Evolutionary conservation across 92 coral and sea anemone genomes (phyloP).

Genomic region (Virgularia gustaviana): DNA sequence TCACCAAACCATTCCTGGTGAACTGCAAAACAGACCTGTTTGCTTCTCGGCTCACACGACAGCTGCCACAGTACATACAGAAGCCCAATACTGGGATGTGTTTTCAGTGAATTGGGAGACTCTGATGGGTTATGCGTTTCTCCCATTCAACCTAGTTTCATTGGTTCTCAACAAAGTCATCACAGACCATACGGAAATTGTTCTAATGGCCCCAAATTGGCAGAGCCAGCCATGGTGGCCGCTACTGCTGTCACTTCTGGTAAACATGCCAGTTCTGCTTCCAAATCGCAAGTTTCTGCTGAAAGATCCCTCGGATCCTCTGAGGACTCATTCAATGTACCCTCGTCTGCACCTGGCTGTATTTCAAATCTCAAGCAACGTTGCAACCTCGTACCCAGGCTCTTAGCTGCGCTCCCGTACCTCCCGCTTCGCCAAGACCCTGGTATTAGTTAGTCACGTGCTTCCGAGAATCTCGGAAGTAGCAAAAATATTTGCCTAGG

Average conservation of each 20-base stretch:
- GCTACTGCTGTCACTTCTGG: constrained; percentile 12
- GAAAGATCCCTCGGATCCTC: constrained; percentile 34
- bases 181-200: constrained; percentile 41
- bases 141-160: constrained; percentile 51
- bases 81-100: constrained; percentile 48
- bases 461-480: too few relatives aligned
- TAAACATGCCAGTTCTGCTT: constrained; percentile 38
- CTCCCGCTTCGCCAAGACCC: too few relatives aligned
- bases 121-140: constrained; percentile 45
- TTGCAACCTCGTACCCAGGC: too few relatives aligned
- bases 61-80: constrained; percentile 42
- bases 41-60: constrained; percentile 48
- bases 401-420: too few relatives aligned
- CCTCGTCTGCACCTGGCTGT: constrained; percentile 53
- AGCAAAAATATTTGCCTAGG: too few relatives aligned
- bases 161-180: constrained; percentile 18
- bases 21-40: constrained; percentile 52
- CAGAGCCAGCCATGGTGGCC: constrained; percentile 57
- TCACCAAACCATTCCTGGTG: constrained; percentile 48
- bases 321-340: constrained; percentile 46
- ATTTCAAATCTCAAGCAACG: constrained; percentile 53
- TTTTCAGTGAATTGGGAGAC: constrained; percentile 42
- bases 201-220: constrained; percentile 51
- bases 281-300: constrained; percentile 41
- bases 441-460: too few relatives aligned